Percentiles rank a stretch among this genome's conserved stretches.
phyloP scores from a whole-genome alignment of 2,888 invertebrate genomes.

The Drosophila multiciliata region DNA sequence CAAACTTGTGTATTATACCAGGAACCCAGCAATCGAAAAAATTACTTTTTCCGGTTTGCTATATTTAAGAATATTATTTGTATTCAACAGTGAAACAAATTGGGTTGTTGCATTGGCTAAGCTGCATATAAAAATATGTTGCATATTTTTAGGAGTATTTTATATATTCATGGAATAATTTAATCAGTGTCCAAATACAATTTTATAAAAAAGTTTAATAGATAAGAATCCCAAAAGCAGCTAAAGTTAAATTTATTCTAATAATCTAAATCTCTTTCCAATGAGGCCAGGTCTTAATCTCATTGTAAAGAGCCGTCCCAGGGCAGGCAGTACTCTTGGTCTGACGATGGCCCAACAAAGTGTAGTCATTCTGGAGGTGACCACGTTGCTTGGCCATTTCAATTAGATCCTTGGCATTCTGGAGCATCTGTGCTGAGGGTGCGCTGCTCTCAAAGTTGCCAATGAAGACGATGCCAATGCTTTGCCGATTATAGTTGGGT shows the following conservation, averaged over 20 bases:
- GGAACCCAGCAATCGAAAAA: background rate
- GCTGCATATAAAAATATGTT: too few species aligned
- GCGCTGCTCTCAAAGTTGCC: slow-evolving; percentile 85
- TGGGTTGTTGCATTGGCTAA: background rate
- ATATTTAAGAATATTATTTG: background rate
- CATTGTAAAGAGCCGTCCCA: slow-evolving; percentile 87
- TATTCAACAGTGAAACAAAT: background rate
- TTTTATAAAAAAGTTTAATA: background rate
- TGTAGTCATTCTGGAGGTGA: slow-evolving; percentile 87
- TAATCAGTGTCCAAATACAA: background rate
- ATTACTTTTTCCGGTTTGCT: background rate
- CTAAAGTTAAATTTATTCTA: background rate
- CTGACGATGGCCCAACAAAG: slow-evolving; percentile 88
- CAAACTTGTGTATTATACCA: too few species aligned
- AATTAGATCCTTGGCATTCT: slow-evolving; percentile 88
- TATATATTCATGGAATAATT: background rate
- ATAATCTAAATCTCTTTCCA: slow-evolving; percentile 73
- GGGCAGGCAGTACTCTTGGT: slow-evolving; percentile 89
- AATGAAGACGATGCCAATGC: slow-evolving; percentile 90
- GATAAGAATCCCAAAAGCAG: background rate
- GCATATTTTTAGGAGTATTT: background rate
- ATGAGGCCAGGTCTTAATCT: slow-evolving; percentile 88
- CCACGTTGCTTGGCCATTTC: slow-evolving; percentile 87
- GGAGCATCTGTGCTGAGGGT: slow-evolving; percentile 87
- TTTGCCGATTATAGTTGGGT: slow-evolving; percentile 88